Evolutionary conservation across 1,140 invertebrate species (phyloP).

Genomic region (Brachionus asplanchnoidis): DNA sequence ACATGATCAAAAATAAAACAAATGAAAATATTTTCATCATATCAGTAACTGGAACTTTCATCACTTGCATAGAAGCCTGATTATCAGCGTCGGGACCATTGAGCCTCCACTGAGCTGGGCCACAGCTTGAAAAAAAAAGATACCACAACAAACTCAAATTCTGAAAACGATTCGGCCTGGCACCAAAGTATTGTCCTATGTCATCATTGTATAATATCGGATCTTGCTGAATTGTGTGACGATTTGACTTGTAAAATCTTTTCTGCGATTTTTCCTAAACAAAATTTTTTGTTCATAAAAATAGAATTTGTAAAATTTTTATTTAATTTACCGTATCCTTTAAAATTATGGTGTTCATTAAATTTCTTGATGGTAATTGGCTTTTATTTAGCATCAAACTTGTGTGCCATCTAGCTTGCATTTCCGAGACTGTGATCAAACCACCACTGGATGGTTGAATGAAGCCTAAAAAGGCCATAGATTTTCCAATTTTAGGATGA

Average conservation of each 20-base stretch:
- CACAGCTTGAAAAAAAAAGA: conserved; percentile 33
- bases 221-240: conserved; percentile 54
- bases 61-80: neutral
- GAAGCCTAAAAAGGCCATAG: conserved; percentile 53
- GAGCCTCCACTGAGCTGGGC: conserved; percentile 31
- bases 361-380: conserved; percentile 46
- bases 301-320: neutral
- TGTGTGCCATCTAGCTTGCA: conserved; percentile 52
- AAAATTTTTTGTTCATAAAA: neutral
- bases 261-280: conserved; percentile 31
- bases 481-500: conserved; percentile 48
- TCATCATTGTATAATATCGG: conserved; percentile 53
- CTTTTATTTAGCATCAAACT: conserved; percentile 47
- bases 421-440: conserved; percentile 52
- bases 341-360: conserved; percentile 48
- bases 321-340: conserved; percentile 42
- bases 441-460: conserved; percentile 54
- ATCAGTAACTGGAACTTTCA: conserved; percentile 17
- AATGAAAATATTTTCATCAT: conserved; percentile 42
- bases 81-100: conserved; percentile 1
- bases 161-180: conserved; percentile 48
- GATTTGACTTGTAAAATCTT: conserved; percentile 48
- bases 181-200: conserved; percentile 49
- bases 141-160: conserved; percentile 49
- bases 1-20: conserved; percentile 3